Conservation (phyloP, 2,797 vertebrate genomes). For the Meda fulgida region DNA sequence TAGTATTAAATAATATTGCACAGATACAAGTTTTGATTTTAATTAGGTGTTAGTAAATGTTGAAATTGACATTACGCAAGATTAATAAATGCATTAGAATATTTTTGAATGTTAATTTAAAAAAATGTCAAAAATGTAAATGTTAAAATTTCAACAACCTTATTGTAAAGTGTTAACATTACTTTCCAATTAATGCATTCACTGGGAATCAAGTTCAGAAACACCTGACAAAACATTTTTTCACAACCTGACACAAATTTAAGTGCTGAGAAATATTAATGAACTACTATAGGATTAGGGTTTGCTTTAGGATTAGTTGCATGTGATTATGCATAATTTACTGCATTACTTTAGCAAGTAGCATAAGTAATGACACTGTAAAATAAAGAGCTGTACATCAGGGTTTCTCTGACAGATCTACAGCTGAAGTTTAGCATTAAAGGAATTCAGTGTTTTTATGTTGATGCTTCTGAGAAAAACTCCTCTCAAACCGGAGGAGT, state of each 20-base stretch:
- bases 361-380: too few species aligned
- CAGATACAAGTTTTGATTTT: neutral
- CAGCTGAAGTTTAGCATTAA: neutral
- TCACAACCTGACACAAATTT: too few species aligned
- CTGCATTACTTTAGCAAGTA: too few species aligned
- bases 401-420: neutral
- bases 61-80: neutral
- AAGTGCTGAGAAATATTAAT: too few species aligned
- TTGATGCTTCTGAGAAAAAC: neutral
- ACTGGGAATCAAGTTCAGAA: neutral
- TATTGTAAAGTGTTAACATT: neutral
- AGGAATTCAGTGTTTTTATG: neutral
- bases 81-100: neutral
- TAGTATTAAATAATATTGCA: too few species aligned
- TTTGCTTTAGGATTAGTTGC: too few species aligned
- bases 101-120: neutral
- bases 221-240: neutral
- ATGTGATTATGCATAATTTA: neutral
- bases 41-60: neutral
- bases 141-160: neutral
- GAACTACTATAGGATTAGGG: too few species aligned
- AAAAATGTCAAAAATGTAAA: neutral
- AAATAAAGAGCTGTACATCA: neutral
- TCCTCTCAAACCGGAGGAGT: neutral
- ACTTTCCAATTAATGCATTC: neutral